Conservation (phyloP, 2,888 invertebrate genomes). For the Drosophila meridiana region DNA sequence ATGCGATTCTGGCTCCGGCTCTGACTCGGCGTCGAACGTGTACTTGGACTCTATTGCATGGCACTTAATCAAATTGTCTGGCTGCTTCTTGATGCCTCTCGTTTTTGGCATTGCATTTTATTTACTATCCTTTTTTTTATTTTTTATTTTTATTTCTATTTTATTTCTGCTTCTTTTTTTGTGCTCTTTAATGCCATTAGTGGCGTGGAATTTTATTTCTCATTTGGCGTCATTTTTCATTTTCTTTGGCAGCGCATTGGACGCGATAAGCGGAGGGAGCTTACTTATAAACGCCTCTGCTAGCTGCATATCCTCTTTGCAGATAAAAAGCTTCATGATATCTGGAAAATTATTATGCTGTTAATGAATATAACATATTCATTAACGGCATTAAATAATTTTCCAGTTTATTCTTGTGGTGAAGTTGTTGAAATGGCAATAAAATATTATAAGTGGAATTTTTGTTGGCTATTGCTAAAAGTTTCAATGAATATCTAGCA, state of each 20-base stretch:
- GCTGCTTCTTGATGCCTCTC: constrained; percentile 31
- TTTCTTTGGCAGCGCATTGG: constrained; percentile 40
- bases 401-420: not conserved
- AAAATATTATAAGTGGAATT: not conserved
- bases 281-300: constrained; percentile 6
- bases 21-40: not conserved
- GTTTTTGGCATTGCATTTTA: constrained; percentile 47
- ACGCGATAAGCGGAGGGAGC: constrained; percentile 15
- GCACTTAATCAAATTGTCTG: constrained; percentile 70
- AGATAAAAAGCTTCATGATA: not conserved
- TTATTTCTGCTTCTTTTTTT: not conserved
- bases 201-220: constrained; percentile 43
- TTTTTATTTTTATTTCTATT: constrained; percentile 3
- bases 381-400: constrained; percentile 11
- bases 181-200: constrained; percentile 62
- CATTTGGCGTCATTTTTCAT: constrained; percentile 60
- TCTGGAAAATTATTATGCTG: not conserved
- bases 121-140: not conserved
- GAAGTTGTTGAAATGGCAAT: not conserved
- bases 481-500: no score
- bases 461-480: no score
- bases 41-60: constrained; percentile 28
- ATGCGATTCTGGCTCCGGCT: not conserved
- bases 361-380: no score
- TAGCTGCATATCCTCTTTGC: not conserved